A percentile compares a stretch with the other conserved stretches of the same genome.
Conservation (phyloP, 2,888 invertebrate species). For the Drosophila diplacantha region DNA sequence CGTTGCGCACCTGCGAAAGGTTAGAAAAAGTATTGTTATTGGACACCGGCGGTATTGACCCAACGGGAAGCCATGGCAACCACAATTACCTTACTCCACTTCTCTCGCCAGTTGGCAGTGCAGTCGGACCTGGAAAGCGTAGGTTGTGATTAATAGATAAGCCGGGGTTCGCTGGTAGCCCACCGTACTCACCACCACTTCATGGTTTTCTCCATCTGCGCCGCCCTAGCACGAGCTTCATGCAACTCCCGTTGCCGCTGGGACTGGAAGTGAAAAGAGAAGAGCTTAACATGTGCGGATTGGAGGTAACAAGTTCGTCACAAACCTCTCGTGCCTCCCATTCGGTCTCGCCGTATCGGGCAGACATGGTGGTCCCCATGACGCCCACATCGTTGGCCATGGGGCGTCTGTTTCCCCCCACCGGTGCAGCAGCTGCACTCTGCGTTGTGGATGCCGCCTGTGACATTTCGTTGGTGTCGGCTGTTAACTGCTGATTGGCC, state of each 20-base stretch:
- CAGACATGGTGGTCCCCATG: conserved; percentile 54
- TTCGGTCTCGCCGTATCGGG: conserved; percentile 76
- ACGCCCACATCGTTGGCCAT: conserved; percentile 45
- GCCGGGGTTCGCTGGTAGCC: not conserved
- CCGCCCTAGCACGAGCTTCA: conserved; percentile 94
- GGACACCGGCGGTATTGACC: conserved; percentile 50
- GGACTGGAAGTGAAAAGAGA: conserved; percentile 59
- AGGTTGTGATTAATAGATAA: conserved; percentile 8
- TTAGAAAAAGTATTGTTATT: conserved; percentile 11
- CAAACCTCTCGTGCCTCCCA: conserved; percentile 77
- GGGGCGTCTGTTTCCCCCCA: conserved; percentile 44
- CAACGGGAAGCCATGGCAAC: conserved; percentile 51
- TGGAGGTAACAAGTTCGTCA: not conserved
- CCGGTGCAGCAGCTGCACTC: conserved; percentile 49
- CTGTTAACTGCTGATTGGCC: conserved; percentile 1
- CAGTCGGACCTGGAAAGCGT: conserved; percentile 85
- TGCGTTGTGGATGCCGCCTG: conserved; percentile 52
- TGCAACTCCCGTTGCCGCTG: conserved; percentile 87
- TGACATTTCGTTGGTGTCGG: conserved; percentile 13
- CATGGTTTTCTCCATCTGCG: conserved; percentile 99
- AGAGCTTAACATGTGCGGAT: not conserved
- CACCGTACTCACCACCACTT: conserved; percentile 87
- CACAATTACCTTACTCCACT: conserved; percentile 89
- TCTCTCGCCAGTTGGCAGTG: conserved; percentile 96
- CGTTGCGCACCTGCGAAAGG: conserved; percentile 84